These are phyloP conservation scores for Scrobipalpa costella DNA, from an alignment of 2,888 invertebrate species.

Conservation along the genomic window DNA sequence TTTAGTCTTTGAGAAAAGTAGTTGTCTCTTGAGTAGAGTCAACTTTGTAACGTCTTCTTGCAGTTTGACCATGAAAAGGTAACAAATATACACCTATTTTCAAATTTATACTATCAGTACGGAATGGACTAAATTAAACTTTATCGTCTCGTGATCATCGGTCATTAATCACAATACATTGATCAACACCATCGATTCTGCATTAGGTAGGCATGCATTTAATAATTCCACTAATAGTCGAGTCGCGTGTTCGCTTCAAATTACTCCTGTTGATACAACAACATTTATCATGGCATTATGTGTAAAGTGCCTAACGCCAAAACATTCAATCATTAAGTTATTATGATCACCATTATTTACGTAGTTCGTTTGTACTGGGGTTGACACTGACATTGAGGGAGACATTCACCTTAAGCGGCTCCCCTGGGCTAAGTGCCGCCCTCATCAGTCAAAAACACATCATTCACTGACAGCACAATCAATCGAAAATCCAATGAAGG, in stretches of 20 bases:
- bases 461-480: too few relatives aligned
- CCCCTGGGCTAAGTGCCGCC: too few relatives aligned
- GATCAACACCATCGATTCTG: conserved; percentile 51
- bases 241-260: conserved; percentile 59
- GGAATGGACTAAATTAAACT: conserved; percentile 12
- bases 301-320: conserved; percentile 36
- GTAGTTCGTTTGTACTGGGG: neutral
- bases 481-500: too few relatives aligned
- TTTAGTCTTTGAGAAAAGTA: too few relatives aligned
- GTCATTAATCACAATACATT: conserved; percentile 22
- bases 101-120: too few relatives aligned
- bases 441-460: too few relatives aligned
- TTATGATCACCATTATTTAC: conserved; percentile 26
- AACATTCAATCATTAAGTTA: conserved; percentile 34
- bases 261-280: conserved; percentile 45
- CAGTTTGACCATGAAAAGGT: too few relatives aligned
- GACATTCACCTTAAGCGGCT: too few relatives aligned
- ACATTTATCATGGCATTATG: conserved; percentile 42
- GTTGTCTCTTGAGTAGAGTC: too few relatives aligned
- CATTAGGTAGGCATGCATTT: conserved; percentile 66
- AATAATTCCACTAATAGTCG: conserved; percentile 63
- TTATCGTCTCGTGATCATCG: conserved; percentile 14
- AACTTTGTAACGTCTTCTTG: too few relatives aligned
- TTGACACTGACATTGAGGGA: conserved; percentile 1
- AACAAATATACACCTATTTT: too few relatives aligned